phyloP scores from a whole-genome alignment of 2,888 invertebrate species.

The Sinhomidia bicolor region DNA sequence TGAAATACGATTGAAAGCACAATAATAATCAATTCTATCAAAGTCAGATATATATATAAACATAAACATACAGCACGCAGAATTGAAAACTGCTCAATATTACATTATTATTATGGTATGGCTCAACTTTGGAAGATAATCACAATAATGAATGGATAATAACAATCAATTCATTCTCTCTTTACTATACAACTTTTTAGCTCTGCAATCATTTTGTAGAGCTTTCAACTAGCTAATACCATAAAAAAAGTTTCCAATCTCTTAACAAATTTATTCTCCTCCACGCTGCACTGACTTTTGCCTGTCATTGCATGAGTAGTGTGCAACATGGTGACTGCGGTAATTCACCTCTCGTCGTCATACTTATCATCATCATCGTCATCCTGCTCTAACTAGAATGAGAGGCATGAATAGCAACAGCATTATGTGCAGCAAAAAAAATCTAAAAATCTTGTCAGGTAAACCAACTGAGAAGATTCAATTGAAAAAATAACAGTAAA shows the following conservation, averaged over 20 bases:
- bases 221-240: slow-evolving; percentile 41
- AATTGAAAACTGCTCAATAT: slow-evolving; percentile 19
- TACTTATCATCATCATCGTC: neutral
- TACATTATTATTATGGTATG: neutral
- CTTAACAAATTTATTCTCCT: slow-evolving; percentile 36
- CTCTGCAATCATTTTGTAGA: slow-evolving; percentile 35
- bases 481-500: slow-evolving; percentile 58
- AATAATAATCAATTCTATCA: slow-evolving; percentile 31
- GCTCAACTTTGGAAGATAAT: slow-evolving; percentile 35
- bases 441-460: slow-evolving; percentile 15
- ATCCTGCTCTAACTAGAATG: neutral
- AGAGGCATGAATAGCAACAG: neutral
- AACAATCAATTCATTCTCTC: slow-evolving; percentile 55
- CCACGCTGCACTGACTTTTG: slow-evolving; percentile 36
- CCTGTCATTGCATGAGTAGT: neutral
- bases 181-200: no score
- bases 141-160: slow-evolving; percentile 62
- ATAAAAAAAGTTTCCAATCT: slow-evolving; percentile 51
- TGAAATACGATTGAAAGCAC: slow-evolving; percentile 41
- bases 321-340: neutral
- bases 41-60: no score
- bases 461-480: slow-evolving; percentile 40
- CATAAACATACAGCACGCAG: slow-evolving; percentile 16
- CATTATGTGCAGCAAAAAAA: slow-evolving; percentile 4
- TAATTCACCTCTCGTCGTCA: slow-evolving; percentile 18